Conservation (phyloP, 2,888 invertebrate species). For the Thymelicus lineola region DNA sequence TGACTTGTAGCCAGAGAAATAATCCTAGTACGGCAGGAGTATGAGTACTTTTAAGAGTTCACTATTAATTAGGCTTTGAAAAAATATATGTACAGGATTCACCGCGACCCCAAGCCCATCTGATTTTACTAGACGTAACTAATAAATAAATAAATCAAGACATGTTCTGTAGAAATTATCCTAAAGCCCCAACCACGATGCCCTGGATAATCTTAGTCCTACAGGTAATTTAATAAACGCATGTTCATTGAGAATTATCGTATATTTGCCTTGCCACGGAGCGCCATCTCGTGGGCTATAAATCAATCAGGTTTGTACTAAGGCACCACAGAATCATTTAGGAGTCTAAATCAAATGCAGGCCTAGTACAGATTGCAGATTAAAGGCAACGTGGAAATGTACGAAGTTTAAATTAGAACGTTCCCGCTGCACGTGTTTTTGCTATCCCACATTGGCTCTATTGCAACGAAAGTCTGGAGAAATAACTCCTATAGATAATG, state of each 20-base stretch:
- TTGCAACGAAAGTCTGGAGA: too few species aligned
- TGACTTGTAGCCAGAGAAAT: too few species aligned
- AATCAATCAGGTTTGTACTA: constrained; percentile 36
- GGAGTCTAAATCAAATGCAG: constrained; percentile 38
- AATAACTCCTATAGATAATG: too few species aligned
- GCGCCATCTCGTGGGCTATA: constrained; percentile 37
- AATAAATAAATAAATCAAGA: constrained; percentile 32
- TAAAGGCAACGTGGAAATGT: constrained; percentile 7
- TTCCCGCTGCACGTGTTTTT: background rate
- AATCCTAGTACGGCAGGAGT: too few species aligned
- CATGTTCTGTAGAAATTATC: constrained; percentile 30
- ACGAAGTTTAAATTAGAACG: background rate
- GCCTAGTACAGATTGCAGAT: constrained; percentile 35
- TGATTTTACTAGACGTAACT: background rate
- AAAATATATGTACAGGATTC: too few species aligned
- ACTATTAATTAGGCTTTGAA: too few species aligned
- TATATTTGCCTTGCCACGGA: constrained; percentile 32
- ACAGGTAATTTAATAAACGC: constrained; percentile 39
- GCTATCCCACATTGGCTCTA: too few species aligned
- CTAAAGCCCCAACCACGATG: constrained; percentile 27
- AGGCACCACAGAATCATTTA: constrained; percentile 34
- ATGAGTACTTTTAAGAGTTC: too few species aligned
- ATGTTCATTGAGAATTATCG: constrained; percentile 38
- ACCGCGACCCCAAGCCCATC: too few species aligned
- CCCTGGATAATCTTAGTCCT: constrained; percentile 29